Evolutionary conservation across 2,797 vertebrate species (phyloP).

Genomic region (Tenualosa thibaudeaui): DNA sequence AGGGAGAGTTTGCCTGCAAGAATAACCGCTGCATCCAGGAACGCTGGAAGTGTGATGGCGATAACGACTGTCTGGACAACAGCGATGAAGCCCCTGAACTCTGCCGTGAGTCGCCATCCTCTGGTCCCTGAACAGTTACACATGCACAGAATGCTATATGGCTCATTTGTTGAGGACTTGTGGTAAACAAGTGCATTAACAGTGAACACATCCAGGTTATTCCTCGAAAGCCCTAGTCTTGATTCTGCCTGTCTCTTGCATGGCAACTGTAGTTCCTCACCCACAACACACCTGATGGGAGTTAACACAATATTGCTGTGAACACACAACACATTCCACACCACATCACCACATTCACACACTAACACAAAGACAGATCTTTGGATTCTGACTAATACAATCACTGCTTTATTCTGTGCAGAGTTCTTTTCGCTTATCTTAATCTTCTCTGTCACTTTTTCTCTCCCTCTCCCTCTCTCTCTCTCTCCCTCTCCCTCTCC

Average conservation of each 20-base stretch:
- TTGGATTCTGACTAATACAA: too few species aligned
- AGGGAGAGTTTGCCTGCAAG: slow-evolving; percentile 89
- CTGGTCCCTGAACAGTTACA: slow-evolving; percentile 2
- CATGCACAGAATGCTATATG: neutral
- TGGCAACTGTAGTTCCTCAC: neutral
- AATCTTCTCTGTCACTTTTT: neutral
- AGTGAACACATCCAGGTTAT: too few species aligned
- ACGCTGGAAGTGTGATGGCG: slow-evolving; percentile 92
- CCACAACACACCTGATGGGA: neutral
- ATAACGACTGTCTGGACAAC: slow-evolving; percentile 95
- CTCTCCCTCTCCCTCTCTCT: neutral
- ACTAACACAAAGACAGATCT: neutral
- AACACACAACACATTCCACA: neutral
- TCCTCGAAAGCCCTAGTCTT: too few species aligned
- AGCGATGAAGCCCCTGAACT: slow-evolving; percentile 86
- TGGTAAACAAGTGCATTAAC: too few species aligned
- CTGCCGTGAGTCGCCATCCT: slow-evolving; percentile 80
- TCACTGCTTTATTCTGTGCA: neutral
- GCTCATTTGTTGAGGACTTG: too few species aligned
- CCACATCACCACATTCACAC: neutral
- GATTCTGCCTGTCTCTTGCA: too few species aligned
- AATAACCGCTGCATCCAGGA: slow-evolving; percentile 93
- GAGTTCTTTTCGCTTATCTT: neutral
- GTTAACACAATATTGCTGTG: neutral
- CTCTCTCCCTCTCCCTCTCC: neutral